phyloP scores from a whole-genome alignment of 30 jellyfish, hydroid and myxozoan genomes.

The Pelagia noctiluca region DNA sequence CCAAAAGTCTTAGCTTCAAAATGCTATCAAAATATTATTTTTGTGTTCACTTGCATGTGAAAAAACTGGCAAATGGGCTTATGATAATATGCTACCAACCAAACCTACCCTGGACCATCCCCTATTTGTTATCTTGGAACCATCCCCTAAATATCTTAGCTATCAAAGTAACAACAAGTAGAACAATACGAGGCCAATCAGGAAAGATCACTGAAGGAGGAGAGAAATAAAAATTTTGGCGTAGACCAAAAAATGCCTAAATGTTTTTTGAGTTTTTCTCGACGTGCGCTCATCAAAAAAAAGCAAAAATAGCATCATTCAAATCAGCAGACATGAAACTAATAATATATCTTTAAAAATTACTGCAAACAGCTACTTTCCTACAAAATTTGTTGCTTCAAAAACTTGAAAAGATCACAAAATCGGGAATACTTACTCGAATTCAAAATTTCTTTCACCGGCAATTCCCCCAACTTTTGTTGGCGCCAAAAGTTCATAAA shows the following conservation, averaged over 20 bases:
- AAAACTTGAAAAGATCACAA: constrained; percentile 10
- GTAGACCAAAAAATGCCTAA: neutral
- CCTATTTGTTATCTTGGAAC: neutral
- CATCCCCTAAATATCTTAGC: neutral
- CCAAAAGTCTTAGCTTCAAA: too few relatives aligned
- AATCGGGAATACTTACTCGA: constrained; percentile 13
- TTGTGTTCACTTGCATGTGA: too few relatives aligned
- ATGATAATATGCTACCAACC: too few relatives aligned
- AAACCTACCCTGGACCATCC: too few relatives aligned
- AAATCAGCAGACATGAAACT: constrained; percentile 13
- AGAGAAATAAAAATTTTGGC: neutral
- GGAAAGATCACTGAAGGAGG: neutral
- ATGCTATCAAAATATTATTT: too few relatives aligned
- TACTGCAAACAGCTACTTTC: constrained; percentile 1
- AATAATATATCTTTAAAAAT: neutral
- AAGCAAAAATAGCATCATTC: neutral
- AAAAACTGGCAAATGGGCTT: too few relatives aligned
- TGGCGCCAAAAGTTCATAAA: constrained; percentile 14
- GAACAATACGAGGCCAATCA: neutral
- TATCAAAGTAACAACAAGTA: neutral
- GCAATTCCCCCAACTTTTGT: constrained; percentile 15
- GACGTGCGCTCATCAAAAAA: constrained; percentile 7
- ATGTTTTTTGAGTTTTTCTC: neutral
- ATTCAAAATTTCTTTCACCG: constrained; percentile 5
- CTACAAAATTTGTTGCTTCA: neutral